These are phyloP conservation scores for Drosophila santomea DNA, from an alignment of 1,140 invertebrate species.

Conservation along the genomic window DNA sequence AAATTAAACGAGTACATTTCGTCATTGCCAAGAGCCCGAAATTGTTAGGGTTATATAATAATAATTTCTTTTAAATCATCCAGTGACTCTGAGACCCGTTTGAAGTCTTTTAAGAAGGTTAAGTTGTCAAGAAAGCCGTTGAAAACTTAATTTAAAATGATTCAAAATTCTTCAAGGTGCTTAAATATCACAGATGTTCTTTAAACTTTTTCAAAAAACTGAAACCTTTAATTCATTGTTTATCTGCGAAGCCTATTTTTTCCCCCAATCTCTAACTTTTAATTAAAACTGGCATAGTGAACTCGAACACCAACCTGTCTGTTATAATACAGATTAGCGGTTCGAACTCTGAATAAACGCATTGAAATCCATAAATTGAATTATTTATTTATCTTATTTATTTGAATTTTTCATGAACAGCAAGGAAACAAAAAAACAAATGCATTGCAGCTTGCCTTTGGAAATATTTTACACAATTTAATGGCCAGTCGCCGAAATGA, in stretches of 20 bases:
- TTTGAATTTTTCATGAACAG: slow-evolving; percentile 47
- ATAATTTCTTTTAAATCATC: slow-evolving; percentile 10
- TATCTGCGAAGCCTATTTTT: neutral
- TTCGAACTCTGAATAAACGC: slow-evolving; percentile 43
- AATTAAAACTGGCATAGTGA: slow-evolving; percentile 33
- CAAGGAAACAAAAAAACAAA: slow-evolving; percentile 42
- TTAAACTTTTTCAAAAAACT: neutral
- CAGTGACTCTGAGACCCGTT: neutral
- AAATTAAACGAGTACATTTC: slow-evolving; percentile 74
- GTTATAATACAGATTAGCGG: slow-evolving; percentile 66
- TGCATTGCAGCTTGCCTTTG: slow-evolving; percentile 37
- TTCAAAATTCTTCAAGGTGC: neutral
- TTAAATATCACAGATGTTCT: neutral
- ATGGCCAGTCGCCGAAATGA: slow-evolving; percentile 31
- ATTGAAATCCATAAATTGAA: slow-evolving; percentile 62
- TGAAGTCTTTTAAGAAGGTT: neutral
- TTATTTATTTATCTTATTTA: slow-evolving; percentile 67
- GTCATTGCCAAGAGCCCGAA: slow-evolving; percentile 35
- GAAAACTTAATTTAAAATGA: neutral
- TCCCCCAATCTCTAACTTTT: neutral
- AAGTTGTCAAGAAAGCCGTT: neutral
- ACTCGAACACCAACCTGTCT: slow-evolving; percentile 34
- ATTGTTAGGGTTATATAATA: slow-evolving; percentile 17
- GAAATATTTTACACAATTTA: slow-evolving; percentile 59
- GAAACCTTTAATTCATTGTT: neutral